Conservation (phyloP, 2,888 invertebrate species). For the Trissoscelio sp. region DNA sequence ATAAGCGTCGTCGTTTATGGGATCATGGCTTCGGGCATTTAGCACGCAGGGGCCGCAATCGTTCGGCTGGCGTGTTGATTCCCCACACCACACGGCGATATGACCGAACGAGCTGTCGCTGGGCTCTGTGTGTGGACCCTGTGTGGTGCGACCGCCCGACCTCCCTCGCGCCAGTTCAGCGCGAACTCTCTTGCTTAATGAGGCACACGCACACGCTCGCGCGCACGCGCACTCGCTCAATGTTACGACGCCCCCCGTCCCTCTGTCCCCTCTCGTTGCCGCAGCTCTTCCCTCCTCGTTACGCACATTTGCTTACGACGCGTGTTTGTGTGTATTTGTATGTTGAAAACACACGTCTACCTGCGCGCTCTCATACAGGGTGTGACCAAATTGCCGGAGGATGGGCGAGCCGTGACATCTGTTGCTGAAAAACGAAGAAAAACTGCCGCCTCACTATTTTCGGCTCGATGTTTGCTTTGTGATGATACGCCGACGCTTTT, state of each 20-base stretch:
- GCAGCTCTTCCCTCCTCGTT: constrained; percentile 66
- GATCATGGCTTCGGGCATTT: constrained; percentile 80
- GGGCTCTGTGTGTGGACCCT: constrained; percentile 61
- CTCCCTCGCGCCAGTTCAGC: constrained; percentile 70
- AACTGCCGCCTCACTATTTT: constrained; percentile 41
- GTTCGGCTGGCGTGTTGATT: constrained; percentile 79
- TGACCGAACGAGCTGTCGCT: constrained; percentile 71
- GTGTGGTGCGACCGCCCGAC: constrained; percentile 68
- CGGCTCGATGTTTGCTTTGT: constrained; percentile 17
- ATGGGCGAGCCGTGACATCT: constrained; percentile 52
- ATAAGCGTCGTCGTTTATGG: constrained; percentile 77
- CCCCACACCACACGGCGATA: constrained; percentile 64
- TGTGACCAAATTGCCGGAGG: constrained; percentile 54
- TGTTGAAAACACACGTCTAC: constrained; percentile 28
- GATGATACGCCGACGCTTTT: constrained; percentile 26
- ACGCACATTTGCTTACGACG: constrained; percentile 38
- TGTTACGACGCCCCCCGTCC: constrained; percentile 59
- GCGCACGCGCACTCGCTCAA: constrained; percentile 76
- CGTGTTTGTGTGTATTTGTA: constrained; percentile 21
- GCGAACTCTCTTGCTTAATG: constrained; percentile 79
- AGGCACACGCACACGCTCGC: constrained; percentile 78
- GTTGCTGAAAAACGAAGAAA: constrained; percentile 66
- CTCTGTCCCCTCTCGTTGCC: constrained; percentile 57
- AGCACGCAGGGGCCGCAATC: constrained; percentile 78
- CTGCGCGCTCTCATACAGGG: constrained; percentile 40